phyloP scores from a whole-genome alignment of 2,113 vertebrate genomes.

The Paracanthobrama guichenoti region DNA sequence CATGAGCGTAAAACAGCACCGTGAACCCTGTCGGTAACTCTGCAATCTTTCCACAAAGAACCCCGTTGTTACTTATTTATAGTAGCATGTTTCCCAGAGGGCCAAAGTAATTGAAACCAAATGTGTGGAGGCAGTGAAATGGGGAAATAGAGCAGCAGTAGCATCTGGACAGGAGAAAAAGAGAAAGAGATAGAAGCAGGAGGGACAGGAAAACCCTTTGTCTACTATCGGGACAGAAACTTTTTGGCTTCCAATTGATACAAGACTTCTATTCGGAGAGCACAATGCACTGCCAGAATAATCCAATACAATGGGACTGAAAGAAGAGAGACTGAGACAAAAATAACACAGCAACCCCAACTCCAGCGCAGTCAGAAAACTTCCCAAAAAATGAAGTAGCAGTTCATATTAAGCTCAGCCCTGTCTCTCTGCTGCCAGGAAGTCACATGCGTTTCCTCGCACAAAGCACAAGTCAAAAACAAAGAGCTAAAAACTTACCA shows the following conservation, averaged over 20 bases:
- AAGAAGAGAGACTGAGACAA: not conserved
- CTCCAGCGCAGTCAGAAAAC: not conserved
- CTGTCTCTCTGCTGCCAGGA: slow-evolving; percentile 65
- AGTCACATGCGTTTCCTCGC: slow-evolving; percentile 20
- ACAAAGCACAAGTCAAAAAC: slow-evolving; percentile 8
- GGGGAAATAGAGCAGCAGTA: slow-evolving; percentile 34
- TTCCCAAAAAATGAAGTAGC: slow-evolving; percentile 32
- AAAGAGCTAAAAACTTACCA: slow-evolving; percentile 50
- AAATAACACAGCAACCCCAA: not conserved
- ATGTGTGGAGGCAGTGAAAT: slow-evolving; percentile 50
- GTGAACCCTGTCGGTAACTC: slow-evolving; percentile 7
- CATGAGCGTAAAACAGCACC: not conserved
- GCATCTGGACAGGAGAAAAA: slow-evolving; percentile 27
- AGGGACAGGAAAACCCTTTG: slow-evolving; percentile 10
- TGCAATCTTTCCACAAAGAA: slow-evolving; percentile 48
- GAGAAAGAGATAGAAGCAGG: not conserved
- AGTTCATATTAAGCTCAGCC: not conserved
- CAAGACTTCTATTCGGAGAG: slow-evolving; percentile 8
- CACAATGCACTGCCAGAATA: slow-evolving; percentile 42
- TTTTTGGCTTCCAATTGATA: slow-evolving; percentile 38
- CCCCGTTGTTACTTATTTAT: slow-evolving; percentile 58
- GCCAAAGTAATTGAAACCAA: slow-evolving; percentile 58
- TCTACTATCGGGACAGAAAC: slow-evolving; percentile 16
- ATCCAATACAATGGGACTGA: not conserved
- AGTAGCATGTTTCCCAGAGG: slow-evolving; percentile 52